Conservation (phyloP, 1,140 invertebrate genomes). For the Latrodectus geometricus region DNA sequence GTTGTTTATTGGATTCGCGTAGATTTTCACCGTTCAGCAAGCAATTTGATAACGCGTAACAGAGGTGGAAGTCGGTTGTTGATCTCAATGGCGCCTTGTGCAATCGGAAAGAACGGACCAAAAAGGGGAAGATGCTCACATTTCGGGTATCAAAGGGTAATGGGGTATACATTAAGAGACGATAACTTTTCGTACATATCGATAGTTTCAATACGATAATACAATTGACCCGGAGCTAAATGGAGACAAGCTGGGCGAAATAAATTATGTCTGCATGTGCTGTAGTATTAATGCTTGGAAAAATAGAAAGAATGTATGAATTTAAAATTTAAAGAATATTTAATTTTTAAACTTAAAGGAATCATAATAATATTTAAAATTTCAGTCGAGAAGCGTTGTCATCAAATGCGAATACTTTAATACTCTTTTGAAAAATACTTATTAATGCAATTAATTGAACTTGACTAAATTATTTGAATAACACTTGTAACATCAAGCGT, state of each 20-base stretch:
- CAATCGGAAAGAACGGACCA: conserved; percentile 16
- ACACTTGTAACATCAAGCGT: too few species aligned
- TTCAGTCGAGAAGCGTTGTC: too few species aligned
- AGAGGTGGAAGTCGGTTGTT: neutral
- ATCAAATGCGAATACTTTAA: too few species aligned
- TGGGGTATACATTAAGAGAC: conserved; percentile 49
- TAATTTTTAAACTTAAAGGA: too few species aligned
- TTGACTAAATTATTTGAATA: too few species aligned
- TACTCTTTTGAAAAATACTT: too few species aligned
- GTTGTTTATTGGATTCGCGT: conserved; percentile 45
- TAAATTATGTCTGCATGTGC: conserved; percentile 8
- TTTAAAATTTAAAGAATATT: too few species aligned
- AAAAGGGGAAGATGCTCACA: neutral
- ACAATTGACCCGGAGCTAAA: neutral
- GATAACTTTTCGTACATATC: conserved; percentile 20
- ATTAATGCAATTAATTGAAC: too few species aligned
- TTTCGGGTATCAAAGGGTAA: conserved; percentile 54
- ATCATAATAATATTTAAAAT: too few species aligned
- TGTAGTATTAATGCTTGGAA: neutral
- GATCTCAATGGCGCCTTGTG: neutral
- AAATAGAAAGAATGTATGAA: too few species aligned
- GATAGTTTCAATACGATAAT: conserved; percentile 2
- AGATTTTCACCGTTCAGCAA: conserved; percentile 38
- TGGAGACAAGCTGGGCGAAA: conserved; percentile 11
- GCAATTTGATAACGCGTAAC: conserved; percentile 34